Base-by-base conservation (phyloP, 2,113 vertebrate species). In the Euleptes europaea region DNA sequence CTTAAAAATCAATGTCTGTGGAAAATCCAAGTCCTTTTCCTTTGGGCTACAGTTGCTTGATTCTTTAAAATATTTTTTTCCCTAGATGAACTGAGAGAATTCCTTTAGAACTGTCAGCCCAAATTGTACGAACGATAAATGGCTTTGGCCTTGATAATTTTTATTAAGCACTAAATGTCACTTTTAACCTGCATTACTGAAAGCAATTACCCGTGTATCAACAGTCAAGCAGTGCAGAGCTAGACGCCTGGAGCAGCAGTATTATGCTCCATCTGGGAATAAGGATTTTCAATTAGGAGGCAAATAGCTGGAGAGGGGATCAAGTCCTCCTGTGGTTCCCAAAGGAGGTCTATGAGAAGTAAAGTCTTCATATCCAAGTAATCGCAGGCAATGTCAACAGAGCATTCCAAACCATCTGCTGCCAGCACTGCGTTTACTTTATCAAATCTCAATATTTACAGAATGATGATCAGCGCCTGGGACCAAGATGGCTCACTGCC, bases 381-480 rank as follows among this genome's bases (percentile, higher is more conserved):
- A 96, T 96, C 92, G 92, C 95, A 90, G 93, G 94, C 94, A 92
- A 95, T 96, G 96, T 97, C 96, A 96, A 96, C 96, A 95, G 96
- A 94, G 96, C 95, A 93, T 94, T 95, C 95, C 95, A 95, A 96
- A 95, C 98, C 98, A 98, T 98, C 98, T 98, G 98, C 97, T 97
- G 95, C 97, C 94, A 92, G 95, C 97, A 91, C 90, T 89, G 94
- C 97, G 89, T 98, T 97, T 97, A 97, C 96, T 97, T 97, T 97
- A 97, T 97, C 97, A 97, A 97, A 97, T 97, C 97, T 98, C 97
- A 97, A 97, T 98, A 98, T 98, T 98, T 99, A 97, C 97, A 96
- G 96, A 97, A 96, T 96, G 94, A 97, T 97, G 97, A 97, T 97
- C 96, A 96, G 96, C 96, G 96, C 95, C 73, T 94, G 95, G 97